Percentiles rank a stretch among this genome's conserved stretches.
Conservation (phyloP, 64 coral and sea anemone species). For the Catalaphyllia jardinei region DNA sequence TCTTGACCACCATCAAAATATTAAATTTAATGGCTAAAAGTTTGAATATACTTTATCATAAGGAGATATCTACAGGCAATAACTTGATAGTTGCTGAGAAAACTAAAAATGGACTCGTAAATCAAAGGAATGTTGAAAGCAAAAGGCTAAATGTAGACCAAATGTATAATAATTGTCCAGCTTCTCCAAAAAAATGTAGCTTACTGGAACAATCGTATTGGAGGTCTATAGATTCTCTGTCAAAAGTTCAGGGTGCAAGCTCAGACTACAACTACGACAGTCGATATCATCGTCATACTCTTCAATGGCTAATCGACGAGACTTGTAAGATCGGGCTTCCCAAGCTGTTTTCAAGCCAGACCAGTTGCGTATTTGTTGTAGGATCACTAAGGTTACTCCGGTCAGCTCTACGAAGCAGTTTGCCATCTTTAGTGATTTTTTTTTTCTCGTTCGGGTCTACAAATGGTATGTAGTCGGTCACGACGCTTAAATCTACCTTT, state of each 20-base stretch:
- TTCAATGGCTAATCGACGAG: slow-evolving; percentile 10
- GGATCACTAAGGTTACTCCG: slow-evolving; percentile 37
- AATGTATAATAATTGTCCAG: no score
- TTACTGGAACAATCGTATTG: no score
- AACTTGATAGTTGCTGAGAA: no score
- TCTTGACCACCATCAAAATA: no score
- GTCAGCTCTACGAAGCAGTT: slow-evolving; percentile 18
- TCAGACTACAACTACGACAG: slow-evolving; percentile 43
- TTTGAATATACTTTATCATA: no score
- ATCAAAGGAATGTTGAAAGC: no score
- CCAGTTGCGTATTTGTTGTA: slow-evolving; percentile 7
- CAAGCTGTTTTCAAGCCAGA: neutral
- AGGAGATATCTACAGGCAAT: no score
- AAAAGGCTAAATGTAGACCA: no score
- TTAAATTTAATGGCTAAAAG: no score
- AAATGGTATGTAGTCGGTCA: slow-evolving; percentile 51
- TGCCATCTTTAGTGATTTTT: slow-evolving; percentile 8
- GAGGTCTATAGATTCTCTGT: neutral
- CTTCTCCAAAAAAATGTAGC: no score
- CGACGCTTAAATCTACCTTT: neutral
- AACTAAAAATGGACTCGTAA: no score
- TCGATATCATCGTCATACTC: slow-evolving; percentile 39
- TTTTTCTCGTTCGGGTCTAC: slow-evolving; percentile 39
- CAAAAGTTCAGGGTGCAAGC: neutral
- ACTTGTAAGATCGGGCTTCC: neutral